Percentiles rank a stretch among this genome's conserved stretches.
Evolutionary conservation across 2,797 vertebrate species (phyloP).

Genomic region (Diplodus sargus): DNA sequence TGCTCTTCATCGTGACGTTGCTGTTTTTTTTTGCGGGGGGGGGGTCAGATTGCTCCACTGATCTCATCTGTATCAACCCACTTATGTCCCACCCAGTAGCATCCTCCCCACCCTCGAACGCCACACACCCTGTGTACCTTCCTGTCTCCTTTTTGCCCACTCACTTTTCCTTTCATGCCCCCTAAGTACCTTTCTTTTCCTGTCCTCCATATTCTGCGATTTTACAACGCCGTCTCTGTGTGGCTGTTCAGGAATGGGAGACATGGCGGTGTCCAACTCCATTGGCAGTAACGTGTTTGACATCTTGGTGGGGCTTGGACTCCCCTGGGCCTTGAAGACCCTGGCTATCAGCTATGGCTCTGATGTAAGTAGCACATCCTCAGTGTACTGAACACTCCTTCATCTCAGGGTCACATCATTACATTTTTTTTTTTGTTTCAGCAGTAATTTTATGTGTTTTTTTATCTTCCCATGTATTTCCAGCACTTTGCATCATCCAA

Average conservation of each 20-base stretch:
- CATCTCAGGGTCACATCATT: background rate
- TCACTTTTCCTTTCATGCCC: slow-evolving; percentile 6
- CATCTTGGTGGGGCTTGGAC: slow-evolving; percentile 94
- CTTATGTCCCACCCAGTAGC: background rate
- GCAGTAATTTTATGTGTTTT: no score
- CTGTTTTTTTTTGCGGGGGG: slow-evolving; percentile 12
- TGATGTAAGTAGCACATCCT: slow-evolving; percentile 86
- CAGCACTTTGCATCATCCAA: no score
- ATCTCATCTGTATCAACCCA: background rate
- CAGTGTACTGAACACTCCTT: background rate
- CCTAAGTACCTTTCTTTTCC: background rate
- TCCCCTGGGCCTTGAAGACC: slow-evolving; percentile 95
- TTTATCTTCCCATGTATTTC: no score
- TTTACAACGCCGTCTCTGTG: slow-evolving; percentile 10
- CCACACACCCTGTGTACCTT: background rate
- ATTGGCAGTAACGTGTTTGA: slow-evolving; percentile 98
- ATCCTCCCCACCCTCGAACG: background rate
- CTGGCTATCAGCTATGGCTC: slow-evolving; percentile 94
- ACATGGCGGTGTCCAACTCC: slow-evolving; percentile 98
- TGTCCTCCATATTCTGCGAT: background rate
- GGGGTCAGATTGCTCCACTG: slow-evolving; percentile 19
- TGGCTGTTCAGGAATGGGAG: slow-evolving; percentile 89
- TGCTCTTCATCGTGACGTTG: background rate
- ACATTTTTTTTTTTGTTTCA: no score
- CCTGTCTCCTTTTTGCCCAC: slow-evolving; percentile 13